Base-by-base conservation (phyloP, 2,888 invertebrate genomes). In the Andrena minutula region DNA sequence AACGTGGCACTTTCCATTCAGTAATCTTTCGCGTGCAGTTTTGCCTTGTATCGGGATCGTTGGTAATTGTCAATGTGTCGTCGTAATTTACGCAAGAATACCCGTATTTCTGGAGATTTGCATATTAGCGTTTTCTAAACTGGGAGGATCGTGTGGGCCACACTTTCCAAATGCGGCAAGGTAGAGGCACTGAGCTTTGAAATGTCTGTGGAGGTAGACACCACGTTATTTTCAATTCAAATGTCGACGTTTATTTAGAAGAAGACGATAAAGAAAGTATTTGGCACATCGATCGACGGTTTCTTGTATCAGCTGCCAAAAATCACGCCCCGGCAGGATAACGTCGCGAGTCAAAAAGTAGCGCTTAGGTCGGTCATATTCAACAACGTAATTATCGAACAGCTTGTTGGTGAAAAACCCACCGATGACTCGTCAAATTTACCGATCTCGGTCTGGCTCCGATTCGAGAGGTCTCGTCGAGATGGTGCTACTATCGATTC, bases 401-500 rank as follows among this genome's bases (percentile, higher is more conserved):
- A 63, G 58, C 63, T 73, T 30, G 56, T 69, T 26, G 26, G 64
- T 64, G 86, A 84, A 83, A 83, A 88, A 75, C 35, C 41, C 68
- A 32, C 49, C 60, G 47, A 74, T 56, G 72, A 68, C 61, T 81
- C 74, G 85, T 83, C 74, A 88, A 90, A 88, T 90, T 89, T 90
- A 91, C 89, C 89, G 91, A 91, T 90, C 86, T 81, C 83, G 69
- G 79, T 79, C 69, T 75, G 79, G 73, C 82, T 75, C 74, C 86
- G 89, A 87, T 90, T 90, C 91, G 72, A 65, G 70, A 64, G 47
- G 79, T 71, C 83, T 84, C 90, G 74, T 87, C 89, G 89, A 91
- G 91, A 91, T 92, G 92, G 92, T 89, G 92, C 90, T 90, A 84
- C 68, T 60, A 75, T 85, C 86, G 86, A 78, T 82, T 70, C 60